Conservation (phyloP, 2,113 vertebrate species). For the Rhinoptilus africanus region DNA sequence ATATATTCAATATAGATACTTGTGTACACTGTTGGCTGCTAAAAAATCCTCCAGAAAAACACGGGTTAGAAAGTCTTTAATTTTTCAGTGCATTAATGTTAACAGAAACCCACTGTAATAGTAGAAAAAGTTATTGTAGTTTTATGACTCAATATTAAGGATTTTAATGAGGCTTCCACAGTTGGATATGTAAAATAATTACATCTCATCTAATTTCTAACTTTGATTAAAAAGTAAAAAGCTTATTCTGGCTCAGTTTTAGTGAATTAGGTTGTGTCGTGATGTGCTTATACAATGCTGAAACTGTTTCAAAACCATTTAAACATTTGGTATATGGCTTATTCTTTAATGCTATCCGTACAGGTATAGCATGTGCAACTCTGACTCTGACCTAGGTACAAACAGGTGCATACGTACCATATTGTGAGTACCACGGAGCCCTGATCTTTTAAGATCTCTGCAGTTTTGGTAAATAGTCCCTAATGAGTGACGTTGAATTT, state of each 20-base stretch:
- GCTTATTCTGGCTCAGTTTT: background rate
- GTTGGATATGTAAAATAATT: slow-evolving; percentile 40
- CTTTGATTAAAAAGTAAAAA: slow-evolving; percentile 29
- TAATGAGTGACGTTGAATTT: background rate
- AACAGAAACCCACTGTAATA: background rate
- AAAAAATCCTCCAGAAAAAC: background rate
- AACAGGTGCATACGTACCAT: fast-evolving
- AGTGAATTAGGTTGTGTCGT: background rate
- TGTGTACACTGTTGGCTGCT: background rate
- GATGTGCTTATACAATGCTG: background rate
- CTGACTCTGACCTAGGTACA: background rate
- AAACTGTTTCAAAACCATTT: background rate
- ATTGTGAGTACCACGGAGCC: background rate
- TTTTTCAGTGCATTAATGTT: background rate
- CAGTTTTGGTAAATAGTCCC: background rate
- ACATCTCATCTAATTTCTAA: background rate
- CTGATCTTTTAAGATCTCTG: background rate
- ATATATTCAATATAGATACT: background rate
- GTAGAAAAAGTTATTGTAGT: background rate
- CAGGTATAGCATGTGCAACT: background rate
- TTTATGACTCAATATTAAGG: slow-evolving; percentile 27
- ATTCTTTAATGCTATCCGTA: background rate
- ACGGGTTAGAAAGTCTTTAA: background rate
- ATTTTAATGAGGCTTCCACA: slow-evolving; percentile 18
- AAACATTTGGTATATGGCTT: background rate